Conservation (phyloP, 2,113 vertebrate species). For the Myrmophylax atrothorax region DNA sequence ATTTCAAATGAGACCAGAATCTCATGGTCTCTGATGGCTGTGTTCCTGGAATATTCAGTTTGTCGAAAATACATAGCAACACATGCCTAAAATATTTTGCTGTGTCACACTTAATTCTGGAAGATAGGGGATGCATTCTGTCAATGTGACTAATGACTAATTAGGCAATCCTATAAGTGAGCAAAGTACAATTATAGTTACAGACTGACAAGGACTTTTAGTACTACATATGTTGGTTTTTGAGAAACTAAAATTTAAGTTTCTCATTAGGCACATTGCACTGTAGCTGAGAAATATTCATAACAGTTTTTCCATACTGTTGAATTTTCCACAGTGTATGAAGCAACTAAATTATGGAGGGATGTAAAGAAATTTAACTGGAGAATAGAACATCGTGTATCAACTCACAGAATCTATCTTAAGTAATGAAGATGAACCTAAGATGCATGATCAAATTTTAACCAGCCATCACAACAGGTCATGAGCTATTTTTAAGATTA, state of each 20-base stretch:
- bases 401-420: neutral
- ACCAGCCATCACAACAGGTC: neutral
- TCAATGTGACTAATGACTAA: constrained; percentile 42
- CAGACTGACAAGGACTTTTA: constrained; percentile 5
- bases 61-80: neutral
- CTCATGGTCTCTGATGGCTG: constrained; percentile 13
- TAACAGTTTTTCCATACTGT: neutral
- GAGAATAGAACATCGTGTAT: neutral
- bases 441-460: neutral
- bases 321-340: constrained; percentile 15
- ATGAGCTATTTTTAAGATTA: neutral
- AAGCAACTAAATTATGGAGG: constrained; percentile 1
- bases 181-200: neutral
- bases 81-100: constrained; percentile 35
- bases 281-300: constrained; percentile 4
- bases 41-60: constrained; percentile 32
- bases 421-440: neutral
- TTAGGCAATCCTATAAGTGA: constrained; percentile 1
- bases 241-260: neutral
- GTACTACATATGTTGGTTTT: neutral
- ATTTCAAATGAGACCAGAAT: constrained; percentile 37
- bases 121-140: neutral
- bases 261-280: constrained; percentile 18
- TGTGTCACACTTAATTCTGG: constrained; percentile 38
- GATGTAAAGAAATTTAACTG: neutral